These are phyloP conservation scores for Penaeus chinensis DNA, from an alignment of 1,140 invertebrate species.

Conservation along the genomic window DNA sequence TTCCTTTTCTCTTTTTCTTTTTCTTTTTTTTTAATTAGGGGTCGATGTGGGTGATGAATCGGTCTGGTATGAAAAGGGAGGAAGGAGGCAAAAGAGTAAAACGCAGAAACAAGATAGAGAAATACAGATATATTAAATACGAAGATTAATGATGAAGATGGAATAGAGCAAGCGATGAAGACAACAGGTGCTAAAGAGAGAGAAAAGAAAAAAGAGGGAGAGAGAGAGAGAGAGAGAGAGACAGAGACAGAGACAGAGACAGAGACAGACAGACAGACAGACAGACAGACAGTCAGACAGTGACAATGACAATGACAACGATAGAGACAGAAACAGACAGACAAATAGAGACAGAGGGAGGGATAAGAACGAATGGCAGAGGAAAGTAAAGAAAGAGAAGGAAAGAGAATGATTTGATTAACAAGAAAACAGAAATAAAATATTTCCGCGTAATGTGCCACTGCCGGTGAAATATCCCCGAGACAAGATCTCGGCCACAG, in stretches of 20 bases:
- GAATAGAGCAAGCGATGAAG: not conserved
- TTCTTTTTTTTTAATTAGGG: too few relatives aligned
- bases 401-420: too few relatives aligned
- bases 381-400: too few relatives aligned
- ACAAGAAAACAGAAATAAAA: too few relatives aligned
- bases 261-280: constrained; percentile 8
- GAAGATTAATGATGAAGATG: not conserved
- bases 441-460: too few relatives aligned
- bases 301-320: not conserved
- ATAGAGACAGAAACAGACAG: not conserved
- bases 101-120: too few relatives aligned
- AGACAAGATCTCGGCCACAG: too few relatives aligned
- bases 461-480: too few relatives aligned
- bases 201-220: not conserved
- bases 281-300: not conserved
- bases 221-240: not conserved
- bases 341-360: not conserved
- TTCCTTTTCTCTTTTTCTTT: too few relatives aligned
- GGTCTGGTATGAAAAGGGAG: too few relatives aligned
- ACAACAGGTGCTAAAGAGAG: not conserved
- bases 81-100: too few relatives aligned
- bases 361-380: not conserved
- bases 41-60: too few relatives aligned
- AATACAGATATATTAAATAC: not conserved
- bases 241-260: not conserved